A percentile compares a stretch with the other conserved stretches of the same genome.
phyloP scores from a whole-genome alignment of 2,888 invertebrate genomes.

The Nezara viridula region DNA sequence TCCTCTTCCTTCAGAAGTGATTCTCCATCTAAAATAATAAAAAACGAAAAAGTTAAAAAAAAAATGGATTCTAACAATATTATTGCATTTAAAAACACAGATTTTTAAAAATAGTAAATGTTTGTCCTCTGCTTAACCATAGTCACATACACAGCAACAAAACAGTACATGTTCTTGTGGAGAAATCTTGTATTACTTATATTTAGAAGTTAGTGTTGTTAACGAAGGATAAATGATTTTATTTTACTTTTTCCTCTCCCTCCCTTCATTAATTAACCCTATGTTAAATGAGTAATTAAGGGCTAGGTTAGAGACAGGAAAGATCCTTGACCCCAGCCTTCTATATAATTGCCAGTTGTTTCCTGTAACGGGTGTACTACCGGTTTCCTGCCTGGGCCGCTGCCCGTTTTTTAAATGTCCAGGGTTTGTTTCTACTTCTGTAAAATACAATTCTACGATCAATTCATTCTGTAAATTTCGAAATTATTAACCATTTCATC shows the following conservation, averaged over 20 bases:
- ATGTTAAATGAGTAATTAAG: not conserved
- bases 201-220: not conserved
- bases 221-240: not conserved
- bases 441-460: not conserved
- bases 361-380: constrained; percentile 56
- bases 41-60: not conserved
- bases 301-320: constrained; percentile 38
- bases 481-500: not conserved
- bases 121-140: too few species aligned
- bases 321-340: constrained; percentile 55
- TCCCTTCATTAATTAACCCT: not conserved
- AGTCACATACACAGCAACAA: too few species aligned
- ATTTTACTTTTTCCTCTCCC: not conserved
- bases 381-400: constrained; percentile 50
- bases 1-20: constrained; percentile 61
- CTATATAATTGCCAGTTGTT: constrained; percentile 54
- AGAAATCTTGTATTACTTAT: not conserved
- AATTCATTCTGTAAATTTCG: not conserved
- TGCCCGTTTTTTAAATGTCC: constrained; percentile 48
- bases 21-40: constrained; percentile 60
- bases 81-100: not conserved
- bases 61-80: not conserved
- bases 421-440: constrained; percentile 31
- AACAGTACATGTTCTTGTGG: not conserved
- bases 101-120: too few species aligned